Conservation (phyloP, 2,888 invertebrate species). For the Hirtodrosophila confusa region DNA sequence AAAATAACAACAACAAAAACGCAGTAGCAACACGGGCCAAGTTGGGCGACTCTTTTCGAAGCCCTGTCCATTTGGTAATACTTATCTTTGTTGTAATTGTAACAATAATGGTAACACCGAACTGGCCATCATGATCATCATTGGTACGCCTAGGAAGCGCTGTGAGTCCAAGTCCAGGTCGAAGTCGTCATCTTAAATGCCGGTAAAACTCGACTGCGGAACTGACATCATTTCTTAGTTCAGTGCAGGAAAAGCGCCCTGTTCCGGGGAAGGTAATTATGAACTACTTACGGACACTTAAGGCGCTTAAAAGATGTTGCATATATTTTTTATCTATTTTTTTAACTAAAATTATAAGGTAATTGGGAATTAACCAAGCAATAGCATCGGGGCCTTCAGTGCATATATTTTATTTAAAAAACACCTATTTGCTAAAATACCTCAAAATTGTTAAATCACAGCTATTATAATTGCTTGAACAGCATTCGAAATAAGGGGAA, state of each 20-base stretch:
- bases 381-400: too few species aligned
- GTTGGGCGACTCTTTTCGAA: constrained; percentile 7
- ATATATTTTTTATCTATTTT: too few species aligned
- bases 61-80: constrained; percentile 64
- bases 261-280: constrained; percentile 32
- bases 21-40: constrained; percentile 34
- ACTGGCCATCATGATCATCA: constrained; percentile 42
- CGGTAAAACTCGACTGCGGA: constrained; percentile 64
- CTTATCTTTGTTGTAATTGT: constrained; percentile 59
- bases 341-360: too few species aligned
- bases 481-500: too few species aligned
- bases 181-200: constrained; percentile 27
- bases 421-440: too few species aligned
- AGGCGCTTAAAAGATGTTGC: not conserved
- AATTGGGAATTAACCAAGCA: too few species aligned
- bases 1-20: constrained; percentile 22
- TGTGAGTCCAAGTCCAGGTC: constrained; percentile 3
- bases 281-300: constrained; percentile 14
- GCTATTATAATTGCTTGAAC: too few species aligned
- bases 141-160: constrained; percentile 43
- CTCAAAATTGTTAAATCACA: too few species aligned
- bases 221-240: constrained; percentile 61
- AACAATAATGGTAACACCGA: constrained; percentile 53
- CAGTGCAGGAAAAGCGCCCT: constrained; percentile 5
- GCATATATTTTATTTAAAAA: too few species aligned